Conservation (phyloP, 2,113 vertebrate genomes). For the Elaphurus davidianus region DNA sequence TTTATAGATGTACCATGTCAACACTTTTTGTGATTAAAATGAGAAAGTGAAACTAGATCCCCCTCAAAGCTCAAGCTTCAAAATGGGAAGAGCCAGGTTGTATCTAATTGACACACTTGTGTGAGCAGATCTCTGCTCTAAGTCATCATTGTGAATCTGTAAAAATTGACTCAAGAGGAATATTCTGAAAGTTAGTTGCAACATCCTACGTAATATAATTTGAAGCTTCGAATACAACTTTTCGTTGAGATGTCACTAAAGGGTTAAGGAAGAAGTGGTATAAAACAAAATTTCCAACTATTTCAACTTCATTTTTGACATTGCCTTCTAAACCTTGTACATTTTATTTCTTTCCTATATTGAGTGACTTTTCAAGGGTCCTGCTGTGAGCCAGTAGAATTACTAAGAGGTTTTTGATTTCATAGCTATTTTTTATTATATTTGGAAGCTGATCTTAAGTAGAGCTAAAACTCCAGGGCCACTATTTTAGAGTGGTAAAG, state of each 20-base stretch:
- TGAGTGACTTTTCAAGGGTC: conserved; percentile 71
- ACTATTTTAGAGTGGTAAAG: conserved; percentile 71
- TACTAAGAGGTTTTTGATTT: conserved; percentile 76
- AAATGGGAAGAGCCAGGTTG: not conserved
- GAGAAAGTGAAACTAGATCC: not conserved
- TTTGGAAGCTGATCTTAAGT: conserved; percentile 69
- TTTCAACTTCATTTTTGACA: conserved; percentile 52
- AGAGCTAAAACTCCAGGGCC: conserved; percentile 69
- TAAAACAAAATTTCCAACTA: conserved; percentile 52
- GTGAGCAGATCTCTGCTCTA: not conserved
- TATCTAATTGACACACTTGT: not conserved
- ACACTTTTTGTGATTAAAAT: not conserved
- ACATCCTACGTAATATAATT: not conserved
- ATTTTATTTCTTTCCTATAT: conserved; percentile 64
- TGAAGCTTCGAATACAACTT: conserved; percentile 12
- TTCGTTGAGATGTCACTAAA: conserved; percentile 2
- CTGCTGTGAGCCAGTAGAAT: conserved; percentile 64
- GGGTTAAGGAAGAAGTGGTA: conserved; percentile 40
- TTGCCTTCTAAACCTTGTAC: conserved; percentile 51
- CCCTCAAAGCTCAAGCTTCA: not conserved
- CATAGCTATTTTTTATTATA: conserved; percentile 74
- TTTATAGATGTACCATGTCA: not conserved
- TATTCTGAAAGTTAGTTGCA: not conserved
- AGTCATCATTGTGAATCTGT: not conserved
- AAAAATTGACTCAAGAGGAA: not conserved